These are phyloP conservation scores for Pinna nobilis DNA, from an alignment of 1,140 invertebrate species.

Conservation along the genomic window DNA sequence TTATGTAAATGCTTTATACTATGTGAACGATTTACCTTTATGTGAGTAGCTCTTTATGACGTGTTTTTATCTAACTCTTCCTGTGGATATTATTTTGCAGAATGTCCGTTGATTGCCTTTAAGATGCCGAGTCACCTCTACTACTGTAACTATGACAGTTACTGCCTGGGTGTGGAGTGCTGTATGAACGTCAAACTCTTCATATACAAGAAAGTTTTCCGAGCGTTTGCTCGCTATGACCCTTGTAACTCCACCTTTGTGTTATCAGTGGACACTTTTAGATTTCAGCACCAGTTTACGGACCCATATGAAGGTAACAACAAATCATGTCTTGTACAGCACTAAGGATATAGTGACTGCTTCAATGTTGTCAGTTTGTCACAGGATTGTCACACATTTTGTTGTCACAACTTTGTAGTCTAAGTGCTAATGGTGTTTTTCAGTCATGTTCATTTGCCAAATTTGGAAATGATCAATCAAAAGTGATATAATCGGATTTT, in stretches of 20 bases:
- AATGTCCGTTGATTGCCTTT: conserved; percentile 53
- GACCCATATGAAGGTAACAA: background rate
- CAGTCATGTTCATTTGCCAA: background rate
- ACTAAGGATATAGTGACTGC: too few species aligned
- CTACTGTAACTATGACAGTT: conserved; percentile 57
- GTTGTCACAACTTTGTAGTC: background rate
- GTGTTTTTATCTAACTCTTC: too few species aligned
- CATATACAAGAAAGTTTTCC: conserved; percentile 53
- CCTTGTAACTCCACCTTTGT: conserved; percentile 29
- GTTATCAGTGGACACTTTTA: background rate
- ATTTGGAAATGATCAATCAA: conserved; percentile 11
- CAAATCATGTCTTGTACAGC: background rate
- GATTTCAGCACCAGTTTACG: background rate
- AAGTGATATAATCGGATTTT: background rate
- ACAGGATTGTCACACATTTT: background rate
- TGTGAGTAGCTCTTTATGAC: too few species aligned
- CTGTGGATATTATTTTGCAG: conserved; percentile 44
- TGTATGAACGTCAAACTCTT: conserved; percentile 53
- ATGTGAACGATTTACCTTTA: too few species aligned
- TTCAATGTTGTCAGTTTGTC: background rate
- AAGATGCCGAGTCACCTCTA: conserved; percentile 53
- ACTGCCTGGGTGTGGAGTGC: conserved; percentile 59
- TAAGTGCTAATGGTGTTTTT: background rate
- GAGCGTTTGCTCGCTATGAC: conserved; percentile 53
- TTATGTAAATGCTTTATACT: too few species aligned